Percentiles rank a stretch among this genome's conserved stretches.
phyloP scores from a whole-genome alignment of 2,888 invertebrate species.

The Amiota communis region DNA sequence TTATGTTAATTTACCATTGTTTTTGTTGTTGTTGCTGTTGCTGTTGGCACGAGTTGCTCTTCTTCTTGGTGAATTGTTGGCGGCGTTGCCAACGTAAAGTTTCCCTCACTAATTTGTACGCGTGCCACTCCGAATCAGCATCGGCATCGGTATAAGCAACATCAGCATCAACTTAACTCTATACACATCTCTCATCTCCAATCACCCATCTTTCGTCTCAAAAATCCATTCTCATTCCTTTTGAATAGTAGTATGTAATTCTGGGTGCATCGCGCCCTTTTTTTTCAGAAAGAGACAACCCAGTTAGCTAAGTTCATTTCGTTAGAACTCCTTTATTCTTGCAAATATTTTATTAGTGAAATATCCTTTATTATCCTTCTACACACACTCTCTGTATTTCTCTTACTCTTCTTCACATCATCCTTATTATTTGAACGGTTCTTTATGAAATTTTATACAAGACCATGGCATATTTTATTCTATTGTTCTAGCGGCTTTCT shows the following conservation, averaged over 20 bases:
- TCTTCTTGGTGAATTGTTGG: neutral
- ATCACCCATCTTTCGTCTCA: too few species aligned
- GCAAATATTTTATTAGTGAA: constrained; percentile 21
- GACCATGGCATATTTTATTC: neutral
- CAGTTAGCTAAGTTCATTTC: neutral
- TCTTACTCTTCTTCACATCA: neutral
- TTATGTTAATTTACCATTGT: constrained; percentile 32
- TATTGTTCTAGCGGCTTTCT: constrained; percentile 1
- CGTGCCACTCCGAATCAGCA: constrained; percentile 48
- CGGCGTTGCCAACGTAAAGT: neutral
- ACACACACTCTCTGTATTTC: too few species aligned
- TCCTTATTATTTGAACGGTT: neutral
- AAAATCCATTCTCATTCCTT: too few species aligned
- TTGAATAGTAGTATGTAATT: too few species aligned
- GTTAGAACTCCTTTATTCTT: neutral
- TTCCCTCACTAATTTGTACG: constrained; percentile 59
- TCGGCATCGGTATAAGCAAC: neutral
- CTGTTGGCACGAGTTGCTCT: constrained; percentile 26
- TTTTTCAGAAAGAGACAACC: constrained; percentile 1
- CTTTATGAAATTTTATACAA: neutral
- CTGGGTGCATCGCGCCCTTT: constrained; percentile 21
- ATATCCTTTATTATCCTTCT: neutral
- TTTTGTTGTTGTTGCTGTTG: constrained; percentile 12
- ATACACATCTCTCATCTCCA: neutral
- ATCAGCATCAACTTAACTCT: neutral